These are phyloP conservation scores for Ochotona curzoniae DNA, from an alignment of 2,113 vertebrate genomes.

Conservation along the genomic window DNA sequence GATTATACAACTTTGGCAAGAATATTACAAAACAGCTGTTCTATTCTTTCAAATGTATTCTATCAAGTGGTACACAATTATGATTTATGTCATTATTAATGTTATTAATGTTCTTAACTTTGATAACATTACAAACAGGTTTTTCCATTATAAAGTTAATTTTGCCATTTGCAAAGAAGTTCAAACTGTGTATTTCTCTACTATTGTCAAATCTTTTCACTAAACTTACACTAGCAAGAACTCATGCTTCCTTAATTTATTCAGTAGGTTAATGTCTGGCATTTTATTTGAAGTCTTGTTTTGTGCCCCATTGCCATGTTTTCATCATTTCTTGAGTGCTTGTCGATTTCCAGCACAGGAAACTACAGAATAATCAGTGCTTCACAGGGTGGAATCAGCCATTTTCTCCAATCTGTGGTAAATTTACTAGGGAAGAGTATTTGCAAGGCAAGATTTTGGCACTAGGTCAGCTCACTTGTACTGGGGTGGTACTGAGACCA, in stretches of 20 bases:
- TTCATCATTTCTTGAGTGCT: background rate
- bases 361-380: constrained; percentile 1
- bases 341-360: constrained; percentile 11
- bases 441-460: background rate
- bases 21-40: background rate
- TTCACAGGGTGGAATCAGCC: background rate
- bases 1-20: background rate
- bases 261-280: background rate
- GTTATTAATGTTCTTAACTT: background rate
- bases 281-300: background rate
- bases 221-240: background rate
- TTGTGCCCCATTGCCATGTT: background rate
- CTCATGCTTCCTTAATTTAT: background rate
- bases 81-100: constrained; percentile 4
- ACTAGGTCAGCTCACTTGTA: background rate
- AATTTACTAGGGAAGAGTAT: constrained; percentile 5
- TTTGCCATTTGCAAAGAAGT: background rate
- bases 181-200: background rate
- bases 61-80: background rate
- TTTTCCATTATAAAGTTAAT: background rate
- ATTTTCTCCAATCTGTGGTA: background rate
- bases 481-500: background rate
- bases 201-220: constrained; percentile 6
- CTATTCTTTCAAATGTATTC: background rate
- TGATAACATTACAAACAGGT: background rate